A percentile compares a stretch with the other conserved stretches of the same genome.
phyloP scores from a whole-genome alignment of 2,888 invertebrate genomes.

The Epicampocera succincta region DNA sequence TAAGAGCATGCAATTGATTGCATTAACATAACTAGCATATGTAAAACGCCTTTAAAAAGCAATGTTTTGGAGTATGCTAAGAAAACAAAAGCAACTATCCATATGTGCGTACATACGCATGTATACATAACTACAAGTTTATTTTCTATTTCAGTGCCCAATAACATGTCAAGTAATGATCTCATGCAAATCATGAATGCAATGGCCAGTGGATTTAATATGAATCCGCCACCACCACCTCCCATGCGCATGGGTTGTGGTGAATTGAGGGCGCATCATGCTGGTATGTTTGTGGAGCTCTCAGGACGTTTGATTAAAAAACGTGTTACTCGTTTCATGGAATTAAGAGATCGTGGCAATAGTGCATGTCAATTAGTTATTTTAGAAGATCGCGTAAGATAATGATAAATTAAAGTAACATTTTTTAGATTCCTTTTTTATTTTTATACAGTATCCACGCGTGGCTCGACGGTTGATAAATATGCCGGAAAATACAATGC shows the following conservation, averaged over 20 bases:
- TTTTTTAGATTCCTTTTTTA: neutral
- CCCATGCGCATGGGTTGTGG: constrained; percentile 83
- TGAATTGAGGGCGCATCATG: constrained; percentile 83
- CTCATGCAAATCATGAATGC: constrained; percentile 78
- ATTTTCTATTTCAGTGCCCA: constrained; percentile 39
- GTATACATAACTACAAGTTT: no score
- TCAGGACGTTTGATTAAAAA: constrained; percentile 85
- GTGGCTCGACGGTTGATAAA: constrained; percentile 80
- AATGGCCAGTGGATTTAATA: constrained; percentile 79
- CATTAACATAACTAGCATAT: no score
- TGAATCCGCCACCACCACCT: constrained; percentile 80
- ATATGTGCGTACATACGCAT: no score
- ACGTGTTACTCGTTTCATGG: constrained; percentile 84
- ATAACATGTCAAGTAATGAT: constrained; percentile 73
- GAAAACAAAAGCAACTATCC: no score
- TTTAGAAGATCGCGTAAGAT: constrained; percentile 76
- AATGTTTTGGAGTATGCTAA: no score
- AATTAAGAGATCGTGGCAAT: constrained; percentile 85
- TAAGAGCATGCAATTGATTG: no score
- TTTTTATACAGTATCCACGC: constrained; percentile 76
- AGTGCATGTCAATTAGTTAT: constrained; percentile 85
- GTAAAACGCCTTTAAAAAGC: no score
- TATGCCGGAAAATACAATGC: constrained; percentile 81
- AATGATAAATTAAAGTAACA: constrained; percentile 5
- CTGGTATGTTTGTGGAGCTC: constrained; percentile 83